Evolutionary conservation across 2,113 vertebrate genomes (phyloP), one percentile per base, ranked within the genome.

Genomic region (Coptodon rendalli): DNA sequence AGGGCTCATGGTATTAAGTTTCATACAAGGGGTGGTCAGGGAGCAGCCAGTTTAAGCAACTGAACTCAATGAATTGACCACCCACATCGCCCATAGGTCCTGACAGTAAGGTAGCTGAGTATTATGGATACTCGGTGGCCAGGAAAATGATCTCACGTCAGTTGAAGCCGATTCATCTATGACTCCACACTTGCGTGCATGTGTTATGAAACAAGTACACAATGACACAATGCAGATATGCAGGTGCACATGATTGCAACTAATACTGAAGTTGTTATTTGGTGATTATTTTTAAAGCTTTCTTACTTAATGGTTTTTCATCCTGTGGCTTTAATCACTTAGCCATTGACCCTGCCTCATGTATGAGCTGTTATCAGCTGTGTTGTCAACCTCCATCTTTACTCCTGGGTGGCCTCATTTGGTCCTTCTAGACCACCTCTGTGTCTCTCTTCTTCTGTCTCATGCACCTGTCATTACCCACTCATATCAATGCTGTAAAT

Each of bases 1-100:
- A 88, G 90, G 94, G 87, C 88, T 92, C 48, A 3, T 22, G 88
- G 90, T 93, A 87, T 95, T 90, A 86, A 22, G 89, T 95, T 93
- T 93, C 94, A 94, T 93, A 84, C 79, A 52, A 80, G 85, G 86
- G 91, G 73, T 40, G 82, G 81, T 88, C 91, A 83, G 89, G 80
- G 90, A 92, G 89, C 93, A 89, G 91, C 81, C 86, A 87, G 93
- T 93, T 91, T 91, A 95, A 92, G 92, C 91, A 92, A 92, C 80
- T 86, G 79, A 63, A 82, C 80, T 94, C 93, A 91, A 48, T 17
- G 27, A 89, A 91, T 76, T 91, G 94, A 87, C 95, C 95, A 96
- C 95, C 95, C 94, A 95, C 93, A 82, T 50, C 80, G 91, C 83
- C 79, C 79, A 68, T 9, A 34, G 79, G 66, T 45, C 86, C 82